Conservation (phyloP, 2,797 vertebrate species). For the Carcharodon carcharias region DNA sequence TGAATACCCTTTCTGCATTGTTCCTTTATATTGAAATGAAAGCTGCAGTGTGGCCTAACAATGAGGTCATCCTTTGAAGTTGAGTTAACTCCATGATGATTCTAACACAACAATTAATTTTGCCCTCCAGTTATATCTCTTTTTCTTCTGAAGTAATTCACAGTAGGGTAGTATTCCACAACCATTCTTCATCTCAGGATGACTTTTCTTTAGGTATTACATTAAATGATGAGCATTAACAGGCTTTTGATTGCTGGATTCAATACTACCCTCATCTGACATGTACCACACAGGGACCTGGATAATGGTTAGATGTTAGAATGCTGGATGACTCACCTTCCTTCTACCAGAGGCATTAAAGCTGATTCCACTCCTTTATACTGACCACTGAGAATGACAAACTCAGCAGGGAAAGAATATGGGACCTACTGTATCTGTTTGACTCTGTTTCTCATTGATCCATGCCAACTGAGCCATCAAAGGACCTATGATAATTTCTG, state of each 20-base stretch:
- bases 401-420: neutral
- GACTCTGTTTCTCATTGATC: neutral
- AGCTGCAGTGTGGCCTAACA: neutral
- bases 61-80: neutral
- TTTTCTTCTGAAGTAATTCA: neutral
- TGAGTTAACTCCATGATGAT: neutral
- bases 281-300: neutral
- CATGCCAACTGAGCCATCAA: neutral
- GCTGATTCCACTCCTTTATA: neutral
- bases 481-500: too few species aligned
- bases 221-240: neutral
- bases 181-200: neutral
- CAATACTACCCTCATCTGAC: neutral
- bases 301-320: neutral
- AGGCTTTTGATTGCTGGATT: neutral
- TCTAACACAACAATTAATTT: neutral
- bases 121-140: neutral
- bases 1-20: neutral
- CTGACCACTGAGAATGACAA: neutral
- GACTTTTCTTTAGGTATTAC: neutral
- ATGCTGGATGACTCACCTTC: neutral
- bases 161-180: neutral
- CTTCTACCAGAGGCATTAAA: neutral
- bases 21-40: neutral
- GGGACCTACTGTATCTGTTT: neutral